Conservation (phyloP, 2,797 vertebrate species). For the Malurus leucopterus region DNA sequence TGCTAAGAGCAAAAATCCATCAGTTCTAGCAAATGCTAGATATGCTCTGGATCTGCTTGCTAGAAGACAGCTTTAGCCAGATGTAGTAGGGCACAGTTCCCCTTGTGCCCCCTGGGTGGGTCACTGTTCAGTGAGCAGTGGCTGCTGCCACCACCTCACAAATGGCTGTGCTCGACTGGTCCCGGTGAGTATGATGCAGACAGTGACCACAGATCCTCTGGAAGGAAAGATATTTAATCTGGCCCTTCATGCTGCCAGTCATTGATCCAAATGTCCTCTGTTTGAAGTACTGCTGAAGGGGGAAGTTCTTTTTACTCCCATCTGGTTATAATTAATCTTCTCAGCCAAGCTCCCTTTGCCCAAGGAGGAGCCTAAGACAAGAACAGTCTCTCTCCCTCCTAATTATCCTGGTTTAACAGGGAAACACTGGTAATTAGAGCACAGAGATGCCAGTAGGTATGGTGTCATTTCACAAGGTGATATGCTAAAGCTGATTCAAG, state of each 20-base stretch:
- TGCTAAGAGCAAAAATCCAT: background rate
- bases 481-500: conserved; percentile 11
- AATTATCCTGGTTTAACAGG: background rate
- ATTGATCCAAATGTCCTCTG: background rate
- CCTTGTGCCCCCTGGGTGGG: background rate
- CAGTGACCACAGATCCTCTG: background rate
- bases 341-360: background rate
- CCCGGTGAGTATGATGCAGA: rapidly evolving
- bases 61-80: background rate
- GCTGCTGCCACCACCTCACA: background rate
- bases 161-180: background rate
- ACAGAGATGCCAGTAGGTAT: background rate
- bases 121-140: rapidly evolving
- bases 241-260: background rate
- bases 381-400: background rate
- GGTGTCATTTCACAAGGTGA: background rate
- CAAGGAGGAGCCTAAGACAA: background rate
- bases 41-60: background rate
- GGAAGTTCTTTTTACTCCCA: background rate
- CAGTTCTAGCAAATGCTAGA: background rate
- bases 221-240: background rate
- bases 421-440: background rate
- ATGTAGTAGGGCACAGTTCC: background rate
- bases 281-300: background rate
- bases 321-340: background rate